These are phyloP conservation scores for Pseudoips prasinana DNA, from an alignment of 2,888 invertebrate genomes.

Conservation along the genomic window DNA sequence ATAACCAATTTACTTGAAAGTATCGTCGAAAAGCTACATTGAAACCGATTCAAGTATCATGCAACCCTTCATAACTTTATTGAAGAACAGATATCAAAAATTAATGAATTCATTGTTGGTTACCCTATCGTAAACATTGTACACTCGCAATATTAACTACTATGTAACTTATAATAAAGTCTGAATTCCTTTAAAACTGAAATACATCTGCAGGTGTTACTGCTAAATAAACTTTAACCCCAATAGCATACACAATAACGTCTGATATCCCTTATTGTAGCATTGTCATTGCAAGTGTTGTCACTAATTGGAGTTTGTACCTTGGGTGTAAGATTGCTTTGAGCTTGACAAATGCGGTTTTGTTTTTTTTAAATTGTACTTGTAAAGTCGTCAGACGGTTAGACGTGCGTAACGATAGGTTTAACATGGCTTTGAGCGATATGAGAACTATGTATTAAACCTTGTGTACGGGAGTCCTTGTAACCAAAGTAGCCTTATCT, in stretches of 20 bases:
- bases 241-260: not conserved
- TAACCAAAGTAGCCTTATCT: too few species aligned
- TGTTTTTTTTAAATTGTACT: conserved; percentile 29
- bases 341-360: conserved; percentile 23
- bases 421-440: conserved; percentile 3
- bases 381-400: conserved; percentile 6
- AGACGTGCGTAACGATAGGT: conserved; percentile 19
- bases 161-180: not conserved
- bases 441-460: too few species aligned
- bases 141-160: not conserved
- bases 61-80: not conserved
- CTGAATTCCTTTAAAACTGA: not conserved
- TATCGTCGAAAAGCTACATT: too few species aligned
- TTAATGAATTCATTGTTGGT: not conserved
- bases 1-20: too few species aligned
- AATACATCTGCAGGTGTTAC: too few species aligned
- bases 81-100: not conserved
- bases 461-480: too few species aligned
- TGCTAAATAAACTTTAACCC: not conserved
- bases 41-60: not conserved
- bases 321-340: conserved; percentile 2
- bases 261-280: not conserved
- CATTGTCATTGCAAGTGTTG: conserved; percentile 3
- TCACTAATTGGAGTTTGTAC: conserved; percentile 27
- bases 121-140: not conserved